These are phyloP conservation scores for Neomorphus geoffroyi DNA, from an alignment of 2,797 vertebrate species.

Conservation along the genomic window DNA sequence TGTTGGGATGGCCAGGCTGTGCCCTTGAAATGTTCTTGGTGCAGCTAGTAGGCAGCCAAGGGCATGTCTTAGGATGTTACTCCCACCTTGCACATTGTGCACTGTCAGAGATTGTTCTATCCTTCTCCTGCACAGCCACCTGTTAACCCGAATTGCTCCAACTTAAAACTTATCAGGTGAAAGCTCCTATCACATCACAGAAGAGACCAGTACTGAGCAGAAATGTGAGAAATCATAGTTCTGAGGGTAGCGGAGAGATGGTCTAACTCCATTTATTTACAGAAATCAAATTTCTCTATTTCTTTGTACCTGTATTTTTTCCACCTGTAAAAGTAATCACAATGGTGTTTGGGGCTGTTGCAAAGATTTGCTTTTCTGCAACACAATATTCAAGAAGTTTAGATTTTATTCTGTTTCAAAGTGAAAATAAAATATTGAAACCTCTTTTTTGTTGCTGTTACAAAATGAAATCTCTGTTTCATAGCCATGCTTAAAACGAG, in stretches of 20 bases:
- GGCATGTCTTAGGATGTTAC: fast-evolving
- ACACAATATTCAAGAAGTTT: neutral
- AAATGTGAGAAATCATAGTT: neutral
- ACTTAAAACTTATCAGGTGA: neutral
- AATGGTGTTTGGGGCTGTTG: neutral
- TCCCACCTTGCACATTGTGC: fast-evolving
- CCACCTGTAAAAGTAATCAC: neutral
- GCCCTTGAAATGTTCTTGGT: neutral
- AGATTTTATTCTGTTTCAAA: neutral
- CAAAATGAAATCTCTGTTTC: neutral
- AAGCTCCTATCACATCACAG: neutral
- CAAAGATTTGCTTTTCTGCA: neutral
- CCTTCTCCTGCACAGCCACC: neutral
- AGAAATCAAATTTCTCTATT: neutral
- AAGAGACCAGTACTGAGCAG: neutral
- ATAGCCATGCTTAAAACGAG: neutral
- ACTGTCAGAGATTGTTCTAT: fast-evolving
- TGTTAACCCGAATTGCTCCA: neutral
- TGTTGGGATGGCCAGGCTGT: neutral
- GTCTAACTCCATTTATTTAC: neutral
- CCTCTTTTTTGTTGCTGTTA: neutral
- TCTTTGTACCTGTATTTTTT: neutral
- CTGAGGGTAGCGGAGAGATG: neutral
- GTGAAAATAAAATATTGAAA: neutral
- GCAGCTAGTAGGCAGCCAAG: neutral